phyloP scores from a whole-genome alignment of 2,113 vertebrate species.

The Forbesichthys agassizii region DNA sequence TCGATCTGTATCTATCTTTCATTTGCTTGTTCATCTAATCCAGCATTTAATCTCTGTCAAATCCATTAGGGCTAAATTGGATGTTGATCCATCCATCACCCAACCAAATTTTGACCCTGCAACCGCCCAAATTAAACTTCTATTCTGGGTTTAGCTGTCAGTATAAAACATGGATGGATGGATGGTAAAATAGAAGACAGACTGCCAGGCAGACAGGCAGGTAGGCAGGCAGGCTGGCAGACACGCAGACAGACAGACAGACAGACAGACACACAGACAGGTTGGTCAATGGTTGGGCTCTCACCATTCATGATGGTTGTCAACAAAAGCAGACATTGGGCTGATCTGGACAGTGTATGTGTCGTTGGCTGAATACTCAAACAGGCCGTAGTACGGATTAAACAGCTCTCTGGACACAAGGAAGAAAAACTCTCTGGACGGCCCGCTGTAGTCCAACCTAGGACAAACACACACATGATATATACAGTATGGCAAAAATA shows the following conservation, averaged over 20 bases:
- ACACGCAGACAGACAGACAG: background rate
- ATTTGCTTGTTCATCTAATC: background rate
- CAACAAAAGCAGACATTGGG: conserved; percentile 99
- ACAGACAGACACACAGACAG: background rate
- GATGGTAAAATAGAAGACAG: background rate
- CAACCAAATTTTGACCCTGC: conserved; percentile 40
- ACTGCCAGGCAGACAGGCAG: background rate
- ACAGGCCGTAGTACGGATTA: conserved; percentile 98
- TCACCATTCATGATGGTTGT: conserved; percentile 99
- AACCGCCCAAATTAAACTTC: conserved; percentile 25
- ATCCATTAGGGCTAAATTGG: conserved; percentile 15
- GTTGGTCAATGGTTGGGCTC: conserved; percentile 17
- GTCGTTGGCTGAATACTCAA: conserved; percentile 98
- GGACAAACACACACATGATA: conserved; percentile 21
- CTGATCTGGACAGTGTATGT: conserved; percentile 99
- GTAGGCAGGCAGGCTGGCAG: background rate
- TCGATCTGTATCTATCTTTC: no score
- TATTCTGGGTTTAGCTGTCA: conserved; percentile 29
- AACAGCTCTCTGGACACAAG: conserved; percentile 97
- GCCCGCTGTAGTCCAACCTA: conserved; percentile 98
- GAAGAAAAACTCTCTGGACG: conserved; percentile 98
- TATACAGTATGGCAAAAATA: background rate
- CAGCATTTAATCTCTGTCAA: conserved; percentile 7
- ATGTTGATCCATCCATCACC: conserved; percentile 11
- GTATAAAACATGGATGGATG: conserved; percentile 2